A percentile compares a stretch with the other conserved stretches of the same genome.
These are phyloP conservation scores for Zeus faber DNA, from an alignment of 2,113 vertebrate species.

Conservation along the genomic window DNA sequence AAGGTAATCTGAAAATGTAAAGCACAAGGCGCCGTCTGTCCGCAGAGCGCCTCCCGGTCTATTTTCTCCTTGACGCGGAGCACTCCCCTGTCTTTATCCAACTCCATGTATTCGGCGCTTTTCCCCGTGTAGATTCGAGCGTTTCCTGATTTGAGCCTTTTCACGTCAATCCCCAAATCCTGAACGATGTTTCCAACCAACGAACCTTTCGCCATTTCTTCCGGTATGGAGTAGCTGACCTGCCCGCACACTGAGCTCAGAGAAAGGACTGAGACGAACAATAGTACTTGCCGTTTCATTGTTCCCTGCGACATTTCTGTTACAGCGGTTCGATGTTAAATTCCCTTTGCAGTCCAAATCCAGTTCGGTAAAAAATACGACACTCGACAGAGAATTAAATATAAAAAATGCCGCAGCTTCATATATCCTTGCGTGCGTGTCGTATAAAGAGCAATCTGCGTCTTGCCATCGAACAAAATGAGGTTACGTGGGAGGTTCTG, in stretches of 20 bases:
- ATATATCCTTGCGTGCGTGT: not conserved
- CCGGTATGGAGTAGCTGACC: conserved; percentile 65
- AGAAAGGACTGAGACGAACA: conserved; percentile 36
- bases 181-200: conserved; percentile 72
- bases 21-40: conserved; percentile 64
- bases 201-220: conserved; percentile 73
- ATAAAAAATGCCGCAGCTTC: not conserved
- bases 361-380: not conserved
- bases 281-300: conserved; percentile 65
- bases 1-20: conserved; percentile 69
- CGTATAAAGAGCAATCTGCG: not conserved
- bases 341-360: not conserved
- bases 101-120: conserved; percentile 61
- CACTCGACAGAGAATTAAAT: not conserved
- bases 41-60: conserved; percentile 78
- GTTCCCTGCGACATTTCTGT: conserved; percentile 21
- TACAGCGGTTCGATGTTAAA: not conserved
- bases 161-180: conserved; percentile 69
- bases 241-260: conserved; percentile 35
- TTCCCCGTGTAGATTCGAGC: conserved; percentile 68
- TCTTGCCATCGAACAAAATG: not conserved
- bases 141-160: conserved; percentile 61
- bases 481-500: not conserved
- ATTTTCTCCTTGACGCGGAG: conserved; percentile 73
- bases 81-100: conserved; percentile 57